A percentile compares a stretch with the other conserved stretches of the same genome.
Evolutionary conservation across 2,797 vertebrate genomes (phyloP).

Genomic region (Sciurus vulgaris): DNA sequence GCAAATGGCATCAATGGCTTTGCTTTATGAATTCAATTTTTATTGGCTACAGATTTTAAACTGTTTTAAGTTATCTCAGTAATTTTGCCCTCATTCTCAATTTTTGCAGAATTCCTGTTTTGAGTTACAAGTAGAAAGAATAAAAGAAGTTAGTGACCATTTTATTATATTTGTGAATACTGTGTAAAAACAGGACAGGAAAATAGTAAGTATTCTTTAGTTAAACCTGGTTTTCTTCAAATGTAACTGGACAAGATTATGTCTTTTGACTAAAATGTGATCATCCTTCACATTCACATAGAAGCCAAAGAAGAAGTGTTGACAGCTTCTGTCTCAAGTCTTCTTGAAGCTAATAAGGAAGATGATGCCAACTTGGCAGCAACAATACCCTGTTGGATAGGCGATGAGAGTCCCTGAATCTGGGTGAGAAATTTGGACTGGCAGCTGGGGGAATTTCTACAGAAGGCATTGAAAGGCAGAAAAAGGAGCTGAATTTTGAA

Average conservation of each 20-base stretch:
- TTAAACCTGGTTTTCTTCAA: constrained; percentile 80
- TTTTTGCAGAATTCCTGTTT: constrained; percentile 1
- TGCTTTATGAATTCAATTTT: background rate
- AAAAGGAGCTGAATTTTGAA: constrained; percentile 65
- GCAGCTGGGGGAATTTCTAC: constrained; percentile 78
- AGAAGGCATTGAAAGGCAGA: constrained; percentile 67
- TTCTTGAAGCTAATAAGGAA: constrained; percentile 85
- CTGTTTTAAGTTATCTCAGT: background rate
- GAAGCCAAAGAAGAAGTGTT: constrained; percentile 85
- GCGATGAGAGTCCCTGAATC: constrained; percentile 79
- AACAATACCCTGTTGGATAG: constrained; percentile 79
- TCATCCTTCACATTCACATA: constrained; percentile 84
- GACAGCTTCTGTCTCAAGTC: constrained; percentile 86
- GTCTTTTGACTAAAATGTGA: constrained; percentile 84
- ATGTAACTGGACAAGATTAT: constrained; percentile 76
- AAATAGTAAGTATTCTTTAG: constrained; percentile 70
- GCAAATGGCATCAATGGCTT: background rate
- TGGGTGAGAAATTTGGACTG: constrained; percentile 82
- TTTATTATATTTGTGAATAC: constrained; percentile 38
- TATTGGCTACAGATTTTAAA: background rate
- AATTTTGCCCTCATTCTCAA: background rate
- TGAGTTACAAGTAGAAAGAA: background rate
- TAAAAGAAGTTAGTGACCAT: background rate
- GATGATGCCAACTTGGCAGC: constrained; percentile 84
- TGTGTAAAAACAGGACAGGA: constrained; percentile 40